phyloP scores from a whole-genome alignment of 2,113 vertebrate genomes.

The Smithornis capensis region DNA sequence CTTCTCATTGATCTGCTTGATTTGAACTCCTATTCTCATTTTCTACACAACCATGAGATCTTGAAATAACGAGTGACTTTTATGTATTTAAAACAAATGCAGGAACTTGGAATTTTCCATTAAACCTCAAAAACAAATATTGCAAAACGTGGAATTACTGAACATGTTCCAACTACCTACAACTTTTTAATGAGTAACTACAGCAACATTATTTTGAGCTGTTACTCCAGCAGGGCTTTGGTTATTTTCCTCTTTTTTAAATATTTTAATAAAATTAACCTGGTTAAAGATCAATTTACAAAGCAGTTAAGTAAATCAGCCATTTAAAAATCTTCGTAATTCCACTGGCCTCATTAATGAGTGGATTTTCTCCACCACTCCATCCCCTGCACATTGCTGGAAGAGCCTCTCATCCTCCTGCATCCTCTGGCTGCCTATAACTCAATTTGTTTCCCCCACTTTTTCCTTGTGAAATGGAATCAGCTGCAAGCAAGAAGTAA shows the following conservation, averaged over 20 bases:
- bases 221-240: not conserved
- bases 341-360: constrained; percentile 45
- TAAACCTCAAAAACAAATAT: constrained; percentile 38
- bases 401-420: constrained; percentile 39
- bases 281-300: constrained; percentile 20
- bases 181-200: constrained; percentile 52
- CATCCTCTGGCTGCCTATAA: not conserved
- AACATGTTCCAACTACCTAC: not conserved
- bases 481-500: not conserved
- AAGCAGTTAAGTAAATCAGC: constrained; percentile 15
- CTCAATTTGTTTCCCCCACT: not conserved
- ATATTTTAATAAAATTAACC: not conserved
- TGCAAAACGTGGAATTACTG: not conserved
- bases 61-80: not conserved
- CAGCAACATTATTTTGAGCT: not conserved
- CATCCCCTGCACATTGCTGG: not conserved
- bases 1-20: not conserved
- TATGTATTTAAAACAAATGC: not conserved
- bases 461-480: constrained; percentile 11
- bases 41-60: not conserved
- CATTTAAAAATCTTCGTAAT: constrained; percentile 21
- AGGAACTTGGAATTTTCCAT: constrained; percentile 35
- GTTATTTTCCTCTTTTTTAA: not conserved
- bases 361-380: constrained; percentile 7
- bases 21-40: not conserved